Conservation (phyloP, 2,797 vertebrate species). For the Xiphophorus birchmanni region DNA sequence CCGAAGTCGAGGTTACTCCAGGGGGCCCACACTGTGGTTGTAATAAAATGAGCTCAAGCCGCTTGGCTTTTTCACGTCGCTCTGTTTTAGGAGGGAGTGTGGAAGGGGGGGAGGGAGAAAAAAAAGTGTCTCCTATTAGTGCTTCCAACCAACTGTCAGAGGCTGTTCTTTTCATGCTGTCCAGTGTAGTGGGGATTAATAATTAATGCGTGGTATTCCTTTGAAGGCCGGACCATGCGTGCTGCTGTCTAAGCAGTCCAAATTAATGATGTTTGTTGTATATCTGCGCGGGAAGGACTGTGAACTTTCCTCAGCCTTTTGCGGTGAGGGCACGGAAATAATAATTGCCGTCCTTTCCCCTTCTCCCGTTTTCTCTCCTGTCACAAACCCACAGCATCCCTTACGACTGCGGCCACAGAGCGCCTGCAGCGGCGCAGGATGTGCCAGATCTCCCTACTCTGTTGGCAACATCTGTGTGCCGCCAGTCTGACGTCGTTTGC, state of each 20-base stretch:
- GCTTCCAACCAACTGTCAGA: slow-evolving; percentile 29
- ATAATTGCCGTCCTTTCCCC: slow-evolving; percentile 24
- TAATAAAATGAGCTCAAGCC: slow-evolving; percentile 69
- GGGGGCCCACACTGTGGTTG: slow-evolving; percentile 51
- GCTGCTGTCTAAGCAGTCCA: slow-evolving; percentile 31
- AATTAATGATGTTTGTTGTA: slow-evolving; percentile 57
- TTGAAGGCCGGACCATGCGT: slow-evolving; percentile 39
- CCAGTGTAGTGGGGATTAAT: slow-evolving; percentile 42
- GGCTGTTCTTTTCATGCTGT: slow-evolving; percentile 27
- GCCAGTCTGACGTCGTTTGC: slow-evolving; percentile 5
- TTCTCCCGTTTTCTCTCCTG: neutral
- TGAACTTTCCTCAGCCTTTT: slow-evolving; percentile 48
- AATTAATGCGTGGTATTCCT: slow-evolving; percentile 49
- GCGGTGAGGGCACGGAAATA: slow-evolving; percentile 45
- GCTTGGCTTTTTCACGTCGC: slow-evolving; percentile 48
- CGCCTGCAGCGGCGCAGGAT: slow-evolving; percentile 53
- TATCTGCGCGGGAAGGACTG: slow-evolving; percentile 28
- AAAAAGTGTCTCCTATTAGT: slow-evolving; percentile 23
- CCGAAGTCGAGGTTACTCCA: slow-evolving; percentile 47
- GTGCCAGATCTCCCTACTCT: slow-evolving; percentile 34
- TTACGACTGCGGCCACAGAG: slow-evolving; percentile 23
- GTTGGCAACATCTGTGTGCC: slow-evolving; percentile 26
- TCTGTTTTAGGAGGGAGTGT: slow-evolving; percentile 39
- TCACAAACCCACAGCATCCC: slow-evolving; percentile 11
- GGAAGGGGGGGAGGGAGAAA: neutral